Conservation (phyloP, 2,888 invertebrate genomes). For the Diloba caeruleocephala region DNA sequence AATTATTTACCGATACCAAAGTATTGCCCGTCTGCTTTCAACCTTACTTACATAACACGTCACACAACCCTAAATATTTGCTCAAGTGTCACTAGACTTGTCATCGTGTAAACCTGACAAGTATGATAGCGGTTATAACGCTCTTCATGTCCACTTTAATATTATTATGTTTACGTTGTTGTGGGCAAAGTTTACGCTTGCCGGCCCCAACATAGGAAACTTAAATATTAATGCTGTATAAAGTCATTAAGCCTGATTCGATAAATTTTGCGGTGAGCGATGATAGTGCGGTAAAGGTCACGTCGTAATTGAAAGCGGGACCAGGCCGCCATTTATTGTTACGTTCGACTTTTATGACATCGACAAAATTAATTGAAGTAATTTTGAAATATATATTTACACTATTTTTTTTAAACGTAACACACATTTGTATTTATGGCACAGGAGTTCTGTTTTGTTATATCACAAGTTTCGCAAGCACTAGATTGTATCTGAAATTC, state of each 20-base stretch:
- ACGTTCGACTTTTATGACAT: too few species aligned
- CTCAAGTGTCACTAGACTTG: conserved; percentile 27
- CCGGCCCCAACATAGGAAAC: conserved; percentile 22
- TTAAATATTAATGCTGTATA: conserved; percentile 43
- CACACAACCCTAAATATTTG: conserved; percentile 29
- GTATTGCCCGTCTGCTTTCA: too few species aligned
- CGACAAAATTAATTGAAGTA: too few species aligned
- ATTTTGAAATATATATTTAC: too few species aligned
- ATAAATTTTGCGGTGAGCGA: conserved; percentile 34
- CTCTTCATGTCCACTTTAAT: conserved; percentile 26
- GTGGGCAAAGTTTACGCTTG: conserved; percentile 30
- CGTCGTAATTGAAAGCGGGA: not conserved
- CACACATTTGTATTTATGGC: too few species aligned
- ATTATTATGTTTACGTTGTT: conserved; percentile 36
- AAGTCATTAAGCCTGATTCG: conserved; percentile 29
- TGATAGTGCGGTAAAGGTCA: conserved; percentile 28
- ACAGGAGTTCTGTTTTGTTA: too few species aligned
- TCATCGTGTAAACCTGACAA: conserved; percentile 24
- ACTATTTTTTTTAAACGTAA: too few species aligned
- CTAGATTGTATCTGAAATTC: too few species aligned
- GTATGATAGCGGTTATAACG: conserved; percentile 22
- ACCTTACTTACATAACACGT: too few species aligned
- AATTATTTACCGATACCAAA: too few species aligned
- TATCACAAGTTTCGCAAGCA: too few species aligned
- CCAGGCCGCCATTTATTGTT: too few species aligned